A percentile compares a stretch with the other conserved stretches of the same genome.
Evolutionary conservation across 2,888 invertebrate genomes (phyloP).

Genomic region (Drosophila testacea): DNA sequence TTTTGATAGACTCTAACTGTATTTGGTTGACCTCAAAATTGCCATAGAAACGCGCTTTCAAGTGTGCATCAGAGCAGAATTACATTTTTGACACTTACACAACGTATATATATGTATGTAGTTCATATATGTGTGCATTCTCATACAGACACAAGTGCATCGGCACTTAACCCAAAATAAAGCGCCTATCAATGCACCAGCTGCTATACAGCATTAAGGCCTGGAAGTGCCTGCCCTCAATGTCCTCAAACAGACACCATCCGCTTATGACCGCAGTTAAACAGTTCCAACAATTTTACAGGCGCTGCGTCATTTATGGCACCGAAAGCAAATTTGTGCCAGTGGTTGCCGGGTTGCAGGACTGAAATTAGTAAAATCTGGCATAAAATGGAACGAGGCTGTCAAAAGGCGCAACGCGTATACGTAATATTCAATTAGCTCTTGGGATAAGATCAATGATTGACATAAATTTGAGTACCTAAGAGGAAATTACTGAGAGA

Average conservation of each 20-base stretch:
- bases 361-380: slow-evolving; percentile 2
- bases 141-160: slow-evolving; percentile 39
- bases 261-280: slow-evolving; percentile 40
- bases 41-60: slow-evolving; percentile 20
- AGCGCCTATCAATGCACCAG: slow-evolving; percentile 52
- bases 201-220: slow-evolving; percentile 43
- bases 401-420: background rate
- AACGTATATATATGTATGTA: background rate
- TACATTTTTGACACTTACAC: slow-evolving; percentile 14
- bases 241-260: background rate
- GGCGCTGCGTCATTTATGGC: slow-evolving; percentile 38
- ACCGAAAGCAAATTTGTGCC: slow-evolving; percentile 19
- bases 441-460: background rate
- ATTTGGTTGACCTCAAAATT: slow-evolving; percentile 36
- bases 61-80: slow-evolving; percentile 36
- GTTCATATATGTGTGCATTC: background rate
- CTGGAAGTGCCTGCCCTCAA: background rate
- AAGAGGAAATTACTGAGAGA: no score
- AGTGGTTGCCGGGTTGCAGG: background rate
- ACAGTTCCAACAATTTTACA: slow-evolving; percentile 42
- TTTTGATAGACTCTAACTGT: slow-evolving; percentile 7
- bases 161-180: slow-evolving; percentile 72
- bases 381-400: slow-evolving; percentile 6
- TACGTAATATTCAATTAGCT: slow-evolving; percentile 10
- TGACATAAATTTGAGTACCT: background rate